Conservation (phyloP, 2,113 vertebrate species). For the Alethe diademata region DNA sequence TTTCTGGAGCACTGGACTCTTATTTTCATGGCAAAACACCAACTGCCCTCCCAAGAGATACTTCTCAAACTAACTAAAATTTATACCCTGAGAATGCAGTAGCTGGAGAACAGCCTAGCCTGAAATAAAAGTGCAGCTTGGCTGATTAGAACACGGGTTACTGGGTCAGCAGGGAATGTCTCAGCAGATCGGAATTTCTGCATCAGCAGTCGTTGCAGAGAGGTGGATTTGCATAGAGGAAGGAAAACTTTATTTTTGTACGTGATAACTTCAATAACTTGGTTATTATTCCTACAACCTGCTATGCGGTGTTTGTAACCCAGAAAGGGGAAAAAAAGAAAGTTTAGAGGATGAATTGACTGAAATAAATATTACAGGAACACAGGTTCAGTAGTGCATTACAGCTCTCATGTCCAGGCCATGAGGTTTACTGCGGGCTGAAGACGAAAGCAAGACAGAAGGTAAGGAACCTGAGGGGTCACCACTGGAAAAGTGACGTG, state of each 20-base stretch:
- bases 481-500: not conserved
- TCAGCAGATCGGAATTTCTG: slow-evolving; percentile 19
- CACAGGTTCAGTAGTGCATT: not conserved
- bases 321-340: not conserved
- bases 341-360: not conserved
- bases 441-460: not conserved
- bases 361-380: not conserved
- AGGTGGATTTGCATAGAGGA: slow-evolving; percentile 25
- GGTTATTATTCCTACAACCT: not conserved
- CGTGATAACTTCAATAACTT: not conserved
- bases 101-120: slow-evolving; percentile 28
- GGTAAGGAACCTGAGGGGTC: not conserved
- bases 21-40: not conserved
- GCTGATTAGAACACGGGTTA: slow-evolving; percentile 34
- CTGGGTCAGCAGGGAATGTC: slow-evolving; percentile 5
- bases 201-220: not conserved
- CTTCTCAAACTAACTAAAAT: slow-evolving; percentile 36
- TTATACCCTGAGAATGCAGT: slow-evolving; percentile 48
- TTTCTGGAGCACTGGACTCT: not conserved
- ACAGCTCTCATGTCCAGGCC: not conserved
- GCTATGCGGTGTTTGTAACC: not conserved
- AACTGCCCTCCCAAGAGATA: not conserved
- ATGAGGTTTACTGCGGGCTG: accelerated
- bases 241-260: slow-evolving; percentile 11
- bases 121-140: slow-evolving; percentile 21